These are phyloP conservation scores for Penaeus chinensis DNA, from an alignment of 1,140 invertebrate species.

Conservation along the genomic window DNA sequence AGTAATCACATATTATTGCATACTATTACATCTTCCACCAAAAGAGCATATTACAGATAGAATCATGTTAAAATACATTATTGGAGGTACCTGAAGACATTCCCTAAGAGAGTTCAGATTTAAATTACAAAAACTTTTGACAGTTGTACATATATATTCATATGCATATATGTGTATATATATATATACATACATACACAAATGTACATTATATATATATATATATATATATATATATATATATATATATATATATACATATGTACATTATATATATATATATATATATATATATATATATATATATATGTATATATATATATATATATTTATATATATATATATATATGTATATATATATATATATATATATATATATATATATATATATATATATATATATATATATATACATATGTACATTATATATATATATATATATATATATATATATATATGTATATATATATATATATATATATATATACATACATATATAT, in stretches of 20 bases:
- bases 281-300: no score
- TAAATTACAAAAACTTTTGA: not conserved
- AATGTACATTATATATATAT: slow-evolving; percentile 12
- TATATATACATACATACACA: slow-evolving; percentile 1
- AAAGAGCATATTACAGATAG: not conserved
- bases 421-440: no score
- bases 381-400: no score
- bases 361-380: no score
- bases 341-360: no score
- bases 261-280: not conserved
- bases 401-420: no score
- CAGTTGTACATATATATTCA: not conserved
- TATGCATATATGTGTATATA: not conserved
- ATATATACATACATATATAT: no score
- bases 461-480: no score
- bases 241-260: slow-evolving; percentile 19
- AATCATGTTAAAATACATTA: not conserved
- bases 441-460: no score
- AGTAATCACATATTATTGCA: slow-evolving; percentile 9
- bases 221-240: slow-evolving; percentile 16
- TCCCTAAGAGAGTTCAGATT: not conserved
- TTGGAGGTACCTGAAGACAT: slow-evolving; percentile 1
- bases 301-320: no score
- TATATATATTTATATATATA: no score
- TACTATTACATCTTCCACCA: not conserved